phyloP scores from a whole-genome alignment of 2,113 vertebrate genomes.

The Lasiurus borealis region DNA sequence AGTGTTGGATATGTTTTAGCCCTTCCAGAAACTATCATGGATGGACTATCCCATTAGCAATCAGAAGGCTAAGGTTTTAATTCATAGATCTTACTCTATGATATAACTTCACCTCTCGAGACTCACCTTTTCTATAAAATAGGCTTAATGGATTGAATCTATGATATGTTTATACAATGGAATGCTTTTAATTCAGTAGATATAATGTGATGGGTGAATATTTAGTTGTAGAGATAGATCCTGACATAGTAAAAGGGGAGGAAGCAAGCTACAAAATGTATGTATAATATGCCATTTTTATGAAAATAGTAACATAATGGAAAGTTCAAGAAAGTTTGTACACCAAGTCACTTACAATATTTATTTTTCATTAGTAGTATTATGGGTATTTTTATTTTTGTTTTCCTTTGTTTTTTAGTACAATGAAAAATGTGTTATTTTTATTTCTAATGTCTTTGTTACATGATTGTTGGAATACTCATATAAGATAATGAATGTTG shows the following conservation, averaged over 20 bases:
- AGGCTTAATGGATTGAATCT: conserved; percentile 1
- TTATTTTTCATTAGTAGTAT: conserved; percentile 33
- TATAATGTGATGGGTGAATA: neutral
- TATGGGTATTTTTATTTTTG: neutral
- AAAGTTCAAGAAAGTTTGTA: conserved; percentile 8
- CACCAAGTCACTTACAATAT: neutral
- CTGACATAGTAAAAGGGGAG: neutral
- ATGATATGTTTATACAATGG: conserved; percentile 13
- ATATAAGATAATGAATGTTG: conserved; percentile 25
- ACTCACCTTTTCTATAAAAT: conserved; percentile 48
- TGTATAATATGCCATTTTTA: neutral
- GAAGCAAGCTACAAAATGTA: neutral
- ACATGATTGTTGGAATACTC: neutral
- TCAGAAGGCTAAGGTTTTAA: conserved; percentile 18
- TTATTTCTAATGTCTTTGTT: conserved; percentile 2
- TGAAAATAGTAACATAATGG: neutral
- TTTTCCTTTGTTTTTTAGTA: conserved; percentile 42
- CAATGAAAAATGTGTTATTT: conserved; percentile 11
- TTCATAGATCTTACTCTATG: neutral
- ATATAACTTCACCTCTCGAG: conserved; percentile 12
- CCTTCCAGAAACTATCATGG: neutral
- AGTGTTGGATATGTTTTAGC: neutral
- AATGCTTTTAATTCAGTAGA: conserved; percentile 56
- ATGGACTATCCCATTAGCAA: neutral
- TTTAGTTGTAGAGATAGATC: conserved; percentile 27